A percentile compares a stretch with the other conserved stretches of the same genome.
Evolutionary conservation across 2,888 invertebrate genomes (phyloP).

Genomic region (Standfussiana lucernea): DNA sequence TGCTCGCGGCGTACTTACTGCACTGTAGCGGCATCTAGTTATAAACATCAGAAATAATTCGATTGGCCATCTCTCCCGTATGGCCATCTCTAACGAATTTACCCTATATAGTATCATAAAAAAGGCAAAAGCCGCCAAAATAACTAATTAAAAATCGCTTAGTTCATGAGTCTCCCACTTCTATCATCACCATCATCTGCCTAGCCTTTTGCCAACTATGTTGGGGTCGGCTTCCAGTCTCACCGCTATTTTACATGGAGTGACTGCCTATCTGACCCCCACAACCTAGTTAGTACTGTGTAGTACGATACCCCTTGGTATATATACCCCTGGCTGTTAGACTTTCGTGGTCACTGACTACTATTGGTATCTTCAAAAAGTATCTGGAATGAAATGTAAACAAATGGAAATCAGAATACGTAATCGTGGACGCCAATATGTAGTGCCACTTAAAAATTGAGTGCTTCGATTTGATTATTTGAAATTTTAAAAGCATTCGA

Average conservation of each 20-base stretch:
- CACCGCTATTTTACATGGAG: too few species aligned
- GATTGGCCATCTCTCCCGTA: too few species aligned
- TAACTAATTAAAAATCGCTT: background rate
- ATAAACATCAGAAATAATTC: too few species aligned
- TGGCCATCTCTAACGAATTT: too few species aligned
- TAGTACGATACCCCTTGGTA: too few species aligned
- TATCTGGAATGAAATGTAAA: background rate
- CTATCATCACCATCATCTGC: too few species aligned
- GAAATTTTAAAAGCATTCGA: background rate
- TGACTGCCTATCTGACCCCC: too few species aligned
- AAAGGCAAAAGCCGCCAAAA: background rate
- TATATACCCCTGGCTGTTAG: too few species aligned
- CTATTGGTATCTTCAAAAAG: background rate
- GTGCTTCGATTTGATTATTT: background rate
- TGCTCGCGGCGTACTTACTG: too few species aligned
- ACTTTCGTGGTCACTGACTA: background rate
- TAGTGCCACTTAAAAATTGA: conserved; percentile 1
- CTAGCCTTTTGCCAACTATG: background rate
- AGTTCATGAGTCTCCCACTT: too few species aligned
- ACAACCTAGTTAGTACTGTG: too few species aligned
- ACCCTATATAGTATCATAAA: background rate
- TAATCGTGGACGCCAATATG: background rate
- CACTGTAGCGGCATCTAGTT: too few species aligned
- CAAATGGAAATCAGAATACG: background rate
- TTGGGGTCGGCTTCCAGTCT: background rate